phyloP scores from a whole-genome alignment of 2,888 invertebrate species.

The Zygogramma bicolorata region DNA sequence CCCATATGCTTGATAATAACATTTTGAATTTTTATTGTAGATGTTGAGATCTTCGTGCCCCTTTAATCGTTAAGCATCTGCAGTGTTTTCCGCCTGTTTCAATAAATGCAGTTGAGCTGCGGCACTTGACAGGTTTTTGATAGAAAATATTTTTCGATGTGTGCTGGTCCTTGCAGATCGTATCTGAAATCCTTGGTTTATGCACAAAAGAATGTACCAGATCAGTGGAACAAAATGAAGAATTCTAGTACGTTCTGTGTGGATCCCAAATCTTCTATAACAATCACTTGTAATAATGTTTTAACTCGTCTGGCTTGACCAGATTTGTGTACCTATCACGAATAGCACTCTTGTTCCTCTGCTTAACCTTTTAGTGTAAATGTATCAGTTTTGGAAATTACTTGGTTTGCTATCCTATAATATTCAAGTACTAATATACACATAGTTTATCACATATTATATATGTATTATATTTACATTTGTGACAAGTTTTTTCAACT shows the following conservation, averaged over 20 bases:
- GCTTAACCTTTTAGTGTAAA: slow-evolving; percentile 61
- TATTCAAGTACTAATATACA: slow-evolving; percentile 50
- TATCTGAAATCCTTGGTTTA: slow-evolving; percentile 32
- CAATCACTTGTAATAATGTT: slow-evolving; percentile 57
- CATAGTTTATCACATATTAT: slow-evolving; percentile 55
- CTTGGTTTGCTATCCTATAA: slow-evolving; percentile 46
- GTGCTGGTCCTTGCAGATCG: slow-evolving; percentile 48
- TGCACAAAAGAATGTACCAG: slow-evolving; percentile 36
- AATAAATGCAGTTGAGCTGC: slow-evolving; percentile 62
- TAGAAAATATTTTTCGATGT: slow-evolving; percentile 63
- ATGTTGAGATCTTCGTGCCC: slow-evolving; percentile 61
- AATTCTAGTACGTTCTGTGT: slow-evolving; percentile 45
- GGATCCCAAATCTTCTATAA: slow-evolving; percentile 59
- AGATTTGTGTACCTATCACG: slow-evolving; percentile 57
- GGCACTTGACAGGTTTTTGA: slow-evolving; percentile 64
- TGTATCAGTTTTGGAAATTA: slow-evolving; percentile 38
- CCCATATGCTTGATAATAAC: slow-evolving; percentile 55
- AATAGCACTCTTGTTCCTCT: slow-evolving; percentile 65
- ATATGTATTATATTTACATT: slow-evolving; percentile 62
- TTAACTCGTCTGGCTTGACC: slow-evolving; percentile 35
- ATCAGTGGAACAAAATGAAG: not conserved
- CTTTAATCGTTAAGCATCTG: slow-evolving; percentile 57
- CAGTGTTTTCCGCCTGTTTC: slow-evolving; percentile 62
- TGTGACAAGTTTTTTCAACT: slow-evolving; percentile 48
- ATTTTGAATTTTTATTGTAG: slow-evolving; percentile 59